A percentile compares a stretch with the other conserved stretches of the same genome.
Conservation (phyloP, 2,797 vertebrate species). For the Pangasius krempfi region DNA sequence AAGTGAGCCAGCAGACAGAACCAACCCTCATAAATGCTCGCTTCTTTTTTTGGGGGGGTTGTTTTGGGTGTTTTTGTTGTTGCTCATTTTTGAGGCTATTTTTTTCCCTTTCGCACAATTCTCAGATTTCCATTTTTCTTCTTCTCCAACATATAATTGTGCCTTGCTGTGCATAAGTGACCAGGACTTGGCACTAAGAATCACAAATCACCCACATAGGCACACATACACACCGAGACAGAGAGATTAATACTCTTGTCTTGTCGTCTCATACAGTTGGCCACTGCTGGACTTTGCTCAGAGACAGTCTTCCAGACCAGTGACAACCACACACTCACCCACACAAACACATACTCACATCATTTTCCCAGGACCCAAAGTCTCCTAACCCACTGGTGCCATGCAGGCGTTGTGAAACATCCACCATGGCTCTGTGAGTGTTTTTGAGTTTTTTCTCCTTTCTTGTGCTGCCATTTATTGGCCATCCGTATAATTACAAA, state of each 20-base stretch:
- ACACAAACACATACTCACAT: conserved; percentile 48
- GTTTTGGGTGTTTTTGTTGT: conserved; percentile 69
- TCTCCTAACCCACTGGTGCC: conserved; percentile 61
- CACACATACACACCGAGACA: conserved; percentile 43
- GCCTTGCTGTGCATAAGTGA: conserved; percentile 52
- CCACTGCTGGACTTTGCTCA: conserved; percentile 50
- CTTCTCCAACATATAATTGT: conserved; percentile 75
- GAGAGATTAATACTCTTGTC: conserved; percentile 41
- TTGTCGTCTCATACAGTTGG: conserved; percentile 50
- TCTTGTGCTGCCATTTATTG: conserved; percentile 57
- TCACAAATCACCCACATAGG: conserved; percentile 28
- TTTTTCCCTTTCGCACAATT: conserved; percentile 66
- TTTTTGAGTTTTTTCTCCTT: conserved; percentile 66
- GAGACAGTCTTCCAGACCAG: conserved; percentile 40
- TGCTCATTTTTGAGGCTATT: conserved; percentile 60
- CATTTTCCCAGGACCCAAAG: conserved; percentile 58
- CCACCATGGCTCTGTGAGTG: conserved; percentile 54
- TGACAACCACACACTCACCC: conserved; percentile 46
- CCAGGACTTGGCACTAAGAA: conserved; percentile 50
- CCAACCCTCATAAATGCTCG: conserved; percentile 56
- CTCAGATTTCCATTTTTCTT: conserved; percentile 71
- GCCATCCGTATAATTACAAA: conserved; percentile 61
- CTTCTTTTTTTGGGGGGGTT: conserved; percentile 52
- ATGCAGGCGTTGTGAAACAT: conserved; percentile 59
- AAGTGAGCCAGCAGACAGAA: conserved; percentile 69